phyloP scores from a whole-genome alignment of 2,797 vertebrate species.

The Falco berigora region DNA sequence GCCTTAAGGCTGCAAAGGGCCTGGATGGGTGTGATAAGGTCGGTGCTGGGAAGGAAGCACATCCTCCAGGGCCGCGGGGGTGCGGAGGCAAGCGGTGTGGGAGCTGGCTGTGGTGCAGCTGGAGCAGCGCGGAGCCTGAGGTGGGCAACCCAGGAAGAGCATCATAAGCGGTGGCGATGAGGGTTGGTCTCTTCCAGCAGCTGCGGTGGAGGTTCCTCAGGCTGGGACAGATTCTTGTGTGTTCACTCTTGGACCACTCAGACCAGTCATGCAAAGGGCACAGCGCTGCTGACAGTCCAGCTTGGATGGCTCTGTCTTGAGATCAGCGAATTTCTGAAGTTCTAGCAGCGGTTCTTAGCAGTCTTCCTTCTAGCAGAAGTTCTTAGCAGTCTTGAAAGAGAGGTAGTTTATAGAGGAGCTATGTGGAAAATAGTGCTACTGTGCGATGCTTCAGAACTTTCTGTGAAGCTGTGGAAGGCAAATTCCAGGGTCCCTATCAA shows the following conservation, averaged over 20 bases:
- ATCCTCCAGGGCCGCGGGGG: not conserved
- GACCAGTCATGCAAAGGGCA: not conserved
- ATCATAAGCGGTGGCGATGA: not conserved
- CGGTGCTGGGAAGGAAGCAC: not conserved
- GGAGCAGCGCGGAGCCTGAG: not conserved
- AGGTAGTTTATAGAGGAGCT: not conserved
- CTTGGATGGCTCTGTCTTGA: not conserved
- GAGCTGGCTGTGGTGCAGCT: not conserved
- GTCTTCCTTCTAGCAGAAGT: too few relatives aligned
- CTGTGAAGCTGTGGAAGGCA: not conserved
- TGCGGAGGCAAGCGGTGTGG: not conserved
- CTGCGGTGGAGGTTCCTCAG: not conserved
- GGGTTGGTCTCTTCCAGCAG: not conserved
- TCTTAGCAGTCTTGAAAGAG: not conserved
- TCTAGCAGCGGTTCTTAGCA: not conserved
- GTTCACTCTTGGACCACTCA: not conserved
- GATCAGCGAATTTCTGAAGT: not conserved
- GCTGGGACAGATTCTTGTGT: not conserved
- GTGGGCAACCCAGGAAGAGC: not conserved
- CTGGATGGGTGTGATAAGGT: slow-evolving; percentile 7
- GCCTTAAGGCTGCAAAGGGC: not conserved
- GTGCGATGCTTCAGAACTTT: not conserved
- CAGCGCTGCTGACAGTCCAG: not conserved
- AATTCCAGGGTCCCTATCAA: not conserved
- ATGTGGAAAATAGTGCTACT: not conserved